Percentiles rank a stretch among this genome's conserved stretches.
Conservation (phyloP, 1,140 invertebrate species). For the Stenopsyche tienmushanensis region DNA sequence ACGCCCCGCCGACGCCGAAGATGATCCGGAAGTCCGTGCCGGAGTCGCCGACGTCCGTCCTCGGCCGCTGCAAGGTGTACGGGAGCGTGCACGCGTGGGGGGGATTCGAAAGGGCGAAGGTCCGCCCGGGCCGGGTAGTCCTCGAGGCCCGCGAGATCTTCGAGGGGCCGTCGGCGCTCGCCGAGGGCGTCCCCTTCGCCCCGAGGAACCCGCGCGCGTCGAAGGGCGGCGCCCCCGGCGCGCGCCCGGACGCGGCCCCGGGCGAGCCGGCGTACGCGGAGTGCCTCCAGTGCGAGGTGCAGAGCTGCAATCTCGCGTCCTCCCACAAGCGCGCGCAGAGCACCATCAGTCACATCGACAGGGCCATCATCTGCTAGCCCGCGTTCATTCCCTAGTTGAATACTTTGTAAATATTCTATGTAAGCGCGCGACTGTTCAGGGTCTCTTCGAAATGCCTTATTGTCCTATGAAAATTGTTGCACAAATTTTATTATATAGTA, state of each 20-base stretch:
- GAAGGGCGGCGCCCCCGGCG: slow-evolving; percentile 27
- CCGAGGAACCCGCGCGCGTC: slow-evolving; percentile 31
- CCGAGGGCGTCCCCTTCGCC: slow-evolving; percentile 34
- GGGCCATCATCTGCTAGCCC: slow-evolving; percentile 35
- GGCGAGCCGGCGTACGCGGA: slow-evolving; percentile 28
- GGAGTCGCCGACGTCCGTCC: slow-evolving; percentile 50
- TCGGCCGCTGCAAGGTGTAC: slow-evolving; percentile 51
- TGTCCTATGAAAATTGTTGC: too few species aligned
- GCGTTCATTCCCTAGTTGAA: neutral
- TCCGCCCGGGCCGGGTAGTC: slow-evolving; percentile 21
- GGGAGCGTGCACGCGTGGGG: slow-evolving; percentile 22
- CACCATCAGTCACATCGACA: slow-evolving; percentile 35
- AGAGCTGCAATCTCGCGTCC: slow-evolving; percentile 32
- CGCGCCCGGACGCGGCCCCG: too few species aligned
- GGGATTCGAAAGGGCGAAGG: slow-evolving; percentile 13
- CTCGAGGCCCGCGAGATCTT: slow-evolving; percentile 30
- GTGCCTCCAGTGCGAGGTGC: slow-evolving; percentile 31
- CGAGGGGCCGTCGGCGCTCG: slow-evolving; percentile 1
- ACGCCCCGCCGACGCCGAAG: slow-evolving; percentile 63
- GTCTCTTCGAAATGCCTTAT: too few species aligned
- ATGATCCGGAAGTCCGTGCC: slow-evolving; percentile 54
- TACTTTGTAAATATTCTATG: slow-evolving; percentile 11
- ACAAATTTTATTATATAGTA: too few species aligned
- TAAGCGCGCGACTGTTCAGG: neutral
- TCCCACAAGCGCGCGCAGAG: slow-evolving; percentile 29